phyloP scores from a whole-genome alignment of 2,888 invertebrate genomes.

The Branchellion lobata region DNA sequence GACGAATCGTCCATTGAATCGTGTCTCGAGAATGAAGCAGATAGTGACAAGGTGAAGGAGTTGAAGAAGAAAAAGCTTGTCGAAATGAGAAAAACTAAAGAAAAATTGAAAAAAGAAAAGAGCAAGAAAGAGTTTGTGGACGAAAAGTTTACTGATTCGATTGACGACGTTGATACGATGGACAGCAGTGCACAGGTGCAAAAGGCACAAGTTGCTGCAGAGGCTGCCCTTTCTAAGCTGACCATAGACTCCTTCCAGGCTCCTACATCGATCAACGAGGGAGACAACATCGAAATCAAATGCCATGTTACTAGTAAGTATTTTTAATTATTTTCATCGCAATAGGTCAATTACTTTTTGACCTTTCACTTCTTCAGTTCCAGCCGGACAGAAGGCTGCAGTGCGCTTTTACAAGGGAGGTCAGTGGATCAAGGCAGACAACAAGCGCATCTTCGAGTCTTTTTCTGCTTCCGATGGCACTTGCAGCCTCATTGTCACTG shows the following conservation, averaged over 20 bases:
- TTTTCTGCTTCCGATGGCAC: background rate
- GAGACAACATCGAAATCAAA: slow-evolving; percentile 44
- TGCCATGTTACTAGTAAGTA: slow-evolving; percentile 44
- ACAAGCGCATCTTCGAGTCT: background rate
- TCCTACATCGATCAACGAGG: slow-evolving; percentile 41
- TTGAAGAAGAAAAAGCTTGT: too few relatives aligned
- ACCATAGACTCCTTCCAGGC: background rate
- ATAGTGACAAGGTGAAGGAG: too few relatives aligned
- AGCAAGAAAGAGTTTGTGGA: background rate
- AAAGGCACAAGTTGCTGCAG: slow-evolving; percentile 1
- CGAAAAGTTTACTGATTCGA: background rate
- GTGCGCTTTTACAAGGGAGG: background rate
- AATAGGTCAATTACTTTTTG: background rate
- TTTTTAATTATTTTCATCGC: too few relatives aligned
- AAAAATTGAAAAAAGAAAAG: slow-evolving; percentile 18
- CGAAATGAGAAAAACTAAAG: too few relatives aligned
- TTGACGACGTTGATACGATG: background rate
- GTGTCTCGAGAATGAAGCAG: too few relatives aligned
- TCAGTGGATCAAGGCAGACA: slow-evolving; percentile 4
- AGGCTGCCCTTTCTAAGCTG: background rate
- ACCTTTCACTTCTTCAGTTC: background rate
- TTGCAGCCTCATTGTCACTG: background rate
- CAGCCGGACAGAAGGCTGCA: background rate
- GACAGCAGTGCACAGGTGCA: background rate
- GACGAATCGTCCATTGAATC: too few relatives aligned